Base-by-base conservation (phyloP, 2,113 vertebrate species). In the Stegostoma tigrinum region DNA sequence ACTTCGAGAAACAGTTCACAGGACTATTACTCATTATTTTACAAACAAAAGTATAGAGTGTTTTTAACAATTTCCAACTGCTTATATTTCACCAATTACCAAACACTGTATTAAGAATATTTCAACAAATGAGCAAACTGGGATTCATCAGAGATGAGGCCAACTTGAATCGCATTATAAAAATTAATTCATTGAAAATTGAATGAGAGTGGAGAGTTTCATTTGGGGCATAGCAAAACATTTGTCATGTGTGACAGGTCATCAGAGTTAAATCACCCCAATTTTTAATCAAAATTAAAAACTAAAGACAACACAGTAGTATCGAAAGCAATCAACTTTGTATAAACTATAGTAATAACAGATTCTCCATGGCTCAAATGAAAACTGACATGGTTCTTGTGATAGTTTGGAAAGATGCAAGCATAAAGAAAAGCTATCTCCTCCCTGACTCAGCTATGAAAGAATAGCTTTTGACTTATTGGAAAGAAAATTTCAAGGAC, bases 211-310 rank as follows among this genome's bases (percentile, higher is more conserved):
- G 42, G 38, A 38, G 52, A 61, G 24, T 34, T 17, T 17, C 61
- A 1, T 42, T 21, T 93, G 61, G 34, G 23, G 64, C 23, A 66
- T 38, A 24, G 34, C 64, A 23, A 67, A 66, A 7, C 34, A 23
- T 19, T 7, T 38, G 0, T 7, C n/a, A n/a, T 21, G 64, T 23
- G n/a, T 64, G 8, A 38, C 89, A 10, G 42, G 17, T 8, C 61
- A 66, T 66, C 61, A 93, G 61, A 66, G 2, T 64, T 66, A 23
- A 93, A 21, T n/a, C 61, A 38, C 23, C 34, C 34, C 3, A 30
- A n/a, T 21, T 24, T 42, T 83, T 83, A n/a, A 91, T 91, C 87
- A 67, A 67, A 93, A 66, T 93, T 19, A 93, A 93, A 38, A 66
- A 5, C 14, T 38, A 7, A n/a, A 66, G 5, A 27, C 30, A 27